Evolutionary conservation across 2,797 vertebrate genomes (phyloP).

Genomic region (Falco cherrug): DNA sequence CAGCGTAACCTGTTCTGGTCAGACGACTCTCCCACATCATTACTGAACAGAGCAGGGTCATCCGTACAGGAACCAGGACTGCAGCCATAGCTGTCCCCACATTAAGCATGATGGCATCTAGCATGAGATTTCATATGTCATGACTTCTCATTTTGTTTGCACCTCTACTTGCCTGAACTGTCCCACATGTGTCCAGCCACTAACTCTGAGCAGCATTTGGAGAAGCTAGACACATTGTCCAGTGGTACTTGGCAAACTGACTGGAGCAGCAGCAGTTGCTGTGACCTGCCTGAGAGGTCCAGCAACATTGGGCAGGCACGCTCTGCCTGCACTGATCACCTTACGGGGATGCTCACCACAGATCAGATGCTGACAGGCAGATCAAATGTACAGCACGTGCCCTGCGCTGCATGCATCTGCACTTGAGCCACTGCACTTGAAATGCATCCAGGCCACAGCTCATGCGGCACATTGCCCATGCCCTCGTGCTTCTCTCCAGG

Average conservation of each 20-base stretch:
- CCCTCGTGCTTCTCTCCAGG: not conserved
- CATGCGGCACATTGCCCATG: fast-evolving
- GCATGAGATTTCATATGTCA: not conserved
- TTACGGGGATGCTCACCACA: not conserved
- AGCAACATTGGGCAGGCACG: not conserved
- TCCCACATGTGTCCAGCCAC: fast-evolving
- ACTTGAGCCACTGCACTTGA: not conserved
- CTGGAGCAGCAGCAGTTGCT: not conserved
- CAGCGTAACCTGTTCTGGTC: fast-evolving
- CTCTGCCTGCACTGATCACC: not conserved
- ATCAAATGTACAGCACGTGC: not conserved
- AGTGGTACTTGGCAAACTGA: fast-evolving
- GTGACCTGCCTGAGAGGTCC: not conserved
- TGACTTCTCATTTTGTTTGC: not conserved
- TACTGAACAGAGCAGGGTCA: not conserved
- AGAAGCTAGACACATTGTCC: not conserved
- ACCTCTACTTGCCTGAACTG: not conserved
- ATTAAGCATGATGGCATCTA: not conserved
- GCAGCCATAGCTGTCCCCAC: not conserved
- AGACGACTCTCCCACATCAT: not conserved
- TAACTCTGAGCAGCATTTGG: not conserved
- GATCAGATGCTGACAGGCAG: not conserved
- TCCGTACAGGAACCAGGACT: not conserved
- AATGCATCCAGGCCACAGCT: not conserved
- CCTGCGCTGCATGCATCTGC: not conserved